Evolutionary conservation across 2,797 vertebrate species (phyloP).

Genomic region (Lithobates sylvaticus): DNA sequence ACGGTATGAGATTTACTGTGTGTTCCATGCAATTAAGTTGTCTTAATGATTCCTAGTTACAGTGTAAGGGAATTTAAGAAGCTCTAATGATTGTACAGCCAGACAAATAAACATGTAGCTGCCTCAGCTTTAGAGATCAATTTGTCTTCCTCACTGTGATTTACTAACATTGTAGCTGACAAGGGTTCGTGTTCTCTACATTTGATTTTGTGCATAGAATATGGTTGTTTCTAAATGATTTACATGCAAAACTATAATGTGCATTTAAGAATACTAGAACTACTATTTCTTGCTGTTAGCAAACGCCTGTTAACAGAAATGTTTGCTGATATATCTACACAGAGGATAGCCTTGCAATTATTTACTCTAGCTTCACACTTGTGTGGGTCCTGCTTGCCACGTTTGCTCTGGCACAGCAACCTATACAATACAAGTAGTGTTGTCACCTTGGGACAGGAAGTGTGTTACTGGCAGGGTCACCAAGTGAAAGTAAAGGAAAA

Average conservation of each 20-base stretch:
- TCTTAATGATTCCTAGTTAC: constrained; percentile 66
- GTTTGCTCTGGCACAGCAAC: too few species aligned
- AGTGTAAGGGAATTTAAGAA: constrained; percentile 63
- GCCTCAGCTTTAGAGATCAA: constrained; percentile 66
- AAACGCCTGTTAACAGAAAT: constrained; percentile 68
- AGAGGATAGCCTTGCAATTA: neutral
- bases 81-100: constrained; percentile 59
- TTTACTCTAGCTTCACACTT: too few species aligned
- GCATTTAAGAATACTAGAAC: constrained; percentile 65
- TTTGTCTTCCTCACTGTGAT: constrained; percentile 73
- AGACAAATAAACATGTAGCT: constrained; percentile 70
- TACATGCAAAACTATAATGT: neutral
- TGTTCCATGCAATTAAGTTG: constrained; percentile 63
- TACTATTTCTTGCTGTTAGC: constrained; percentile 70
- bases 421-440: too few species aligned
- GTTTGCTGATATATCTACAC: constrained; percentile 55
- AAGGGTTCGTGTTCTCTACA: constrained; percentile 67
- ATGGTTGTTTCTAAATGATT: constrained; percentile 73
- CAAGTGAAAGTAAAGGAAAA: too few species aligned
- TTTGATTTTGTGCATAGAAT: constrained; percentile 71
- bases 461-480: too few species aligned
- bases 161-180: constrained; percentile 70
- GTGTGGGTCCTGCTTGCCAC: too few species aligned
- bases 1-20: constrained; percentile 41
- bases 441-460: too few species aligned